Conservation (phyloP, 2,888 invertebrate species). For the Melanotus villosus region DNA sequence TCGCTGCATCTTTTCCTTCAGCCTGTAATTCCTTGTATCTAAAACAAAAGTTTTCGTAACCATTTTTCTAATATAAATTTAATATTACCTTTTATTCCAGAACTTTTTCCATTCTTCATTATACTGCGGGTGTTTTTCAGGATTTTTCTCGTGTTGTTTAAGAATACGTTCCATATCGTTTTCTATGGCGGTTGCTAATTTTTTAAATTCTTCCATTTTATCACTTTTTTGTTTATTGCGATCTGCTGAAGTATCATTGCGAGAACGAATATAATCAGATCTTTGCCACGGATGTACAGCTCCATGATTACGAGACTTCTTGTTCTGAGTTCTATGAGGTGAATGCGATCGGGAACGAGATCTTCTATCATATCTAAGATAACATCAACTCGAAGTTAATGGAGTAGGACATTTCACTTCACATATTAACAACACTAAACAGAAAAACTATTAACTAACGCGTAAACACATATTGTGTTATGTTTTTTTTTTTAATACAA, state of each 20-base stretch:
- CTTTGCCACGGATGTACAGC: slow-evolving; percentile 54
- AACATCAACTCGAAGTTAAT: neutral
- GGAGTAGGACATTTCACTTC: too few relatives aligned
- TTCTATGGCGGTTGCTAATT: slow-evolving; percentile 69
- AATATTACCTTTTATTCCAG: slow-evolving; percentile 79
- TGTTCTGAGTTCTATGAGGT: slow-evolving; percentile 31
- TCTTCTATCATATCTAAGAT: neutral
- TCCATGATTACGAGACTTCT: slow-evolving; percentile 9
- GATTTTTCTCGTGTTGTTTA: slow-evolving; percentile 85
- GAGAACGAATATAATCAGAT: slow-evolving; percentile 54
- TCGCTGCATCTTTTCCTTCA: slow-evolving; percentile 82
- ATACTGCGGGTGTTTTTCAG: slow-evolving; percentile 90
- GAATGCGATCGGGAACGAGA: slow-evolving; percentile 42
- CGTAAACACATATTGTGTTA: too few relatives aligned
- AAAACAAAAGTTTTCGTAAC: neutral
- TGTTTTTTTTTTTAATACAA: too few relatives aligned
- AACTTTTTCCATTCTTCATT: slow-evolving; percentile 93
- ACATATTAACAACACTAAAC: too few relatives aligned
- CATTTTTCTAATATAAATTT: neutral
- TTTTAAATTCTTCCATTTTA: slow-evolving; percentile 71
- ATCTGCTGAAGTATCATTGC: slow-evolving; percentile 51
- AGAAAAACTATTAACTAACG: too few relatives aligned
- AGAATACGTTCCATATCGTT: slow-evolving; percentile 76
- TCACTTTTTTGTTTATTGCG: slow-evolving; percentile 61
- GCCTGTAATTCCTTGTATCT: slow-evolving; percentile 82